phyloP scores from a whole-genome alignment of 1,140 invertebrate species.

The Galleria mellonella region DNA sequence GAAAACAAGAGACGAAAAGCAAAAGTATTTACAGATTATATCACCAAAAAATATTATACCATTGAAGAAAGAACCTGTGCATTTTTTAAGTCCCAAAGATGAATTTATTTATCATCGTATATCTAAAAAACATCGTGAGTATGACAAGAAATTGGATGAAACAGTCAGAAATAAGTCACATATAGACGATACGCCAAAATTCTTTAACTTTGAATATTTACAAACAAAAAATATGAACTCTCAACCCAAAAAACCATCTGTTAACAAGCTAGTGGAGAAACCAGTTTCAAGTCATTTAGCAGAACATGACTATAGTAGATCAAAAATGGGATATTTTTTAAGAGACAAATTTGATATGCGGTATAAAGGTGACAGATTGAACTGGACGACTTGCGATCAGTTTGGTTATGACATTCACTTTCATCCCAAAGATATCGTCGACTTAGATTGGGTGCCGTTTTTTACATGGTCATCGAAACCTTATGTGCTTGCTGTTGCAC shows the following conservation, averaged over 20 bases:
- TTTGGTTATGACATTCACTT: constrained; percentile 27
- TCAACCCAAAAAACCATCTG: neutral
- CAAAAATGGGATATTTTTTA: neutral
- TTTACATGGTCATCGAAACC: constrained; percentile 29
- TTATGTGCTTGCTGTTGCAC: constrained; percentile 8
- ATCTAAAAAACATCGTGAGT: too few relatives aligned
- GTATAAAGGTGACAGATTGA: neutral
- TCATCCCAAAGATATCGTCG: constrained; percentile 38
- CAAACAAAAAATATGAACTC: neutral
- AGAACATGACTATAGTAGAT: neutral
- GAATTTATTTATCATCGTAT: too few relatives aligned
- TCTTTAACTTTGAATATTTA: neutral
- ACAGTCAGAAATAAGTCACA: neutral
- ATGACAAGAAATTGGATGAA: too few relatives aligned
- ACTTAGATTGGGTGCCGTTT: constrained; percentile 43
- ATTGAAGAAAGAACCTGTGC: neutral
- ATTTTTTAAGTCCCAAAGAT: neutral
- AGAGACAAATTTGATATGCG: neutral
- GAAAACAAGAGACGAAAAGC: neutral
- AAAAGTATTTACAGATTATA: neutral
- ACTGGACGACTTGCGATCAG: constrained; percentile 39
- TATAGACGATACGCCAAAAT: neutral
- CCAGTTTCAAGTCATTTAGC: neutral
- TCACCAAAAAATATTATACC: neutral
- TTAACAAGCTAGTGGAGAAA: neutral